These are phyloP conservation scores for Esox masquinongy DNA, from an alignment of 2,797 vertebrate species.

Conservation along the genomic window DNA sequence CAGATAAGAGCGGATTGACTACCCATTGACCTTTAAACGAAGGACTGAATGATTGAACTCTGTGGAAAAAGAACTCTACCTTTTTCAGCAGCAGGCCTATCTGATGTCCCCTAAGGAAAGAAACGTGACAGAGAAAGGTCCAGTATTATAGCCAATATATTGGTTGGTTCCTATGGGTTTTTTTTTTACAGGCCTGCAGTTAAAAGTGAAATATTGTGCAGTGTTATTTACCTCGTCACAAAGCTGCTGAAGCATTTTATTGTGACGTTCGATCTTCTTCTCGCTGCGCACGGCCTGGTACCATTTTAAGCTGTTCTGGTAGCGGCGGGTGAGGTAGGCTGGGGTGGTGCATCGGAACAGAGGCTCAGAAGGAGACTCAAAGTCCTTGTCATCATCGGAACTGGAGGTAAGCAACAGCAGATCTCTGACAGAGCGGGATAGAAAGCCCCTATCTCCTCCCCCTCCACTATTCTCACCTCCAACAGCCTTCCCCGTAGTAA, in stretches of 20 bases:
- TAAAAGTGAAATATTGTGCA: neutral
- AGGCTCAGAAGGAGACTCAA: neutral
- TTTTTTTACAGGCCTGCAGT: neutral
- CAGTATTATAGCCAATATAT: neutral
- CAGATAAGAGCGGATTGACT: neutral
- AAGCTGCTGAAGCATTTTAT: constrained; percentile 3
- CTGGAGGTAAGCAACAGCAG: constrained; percentile 29
- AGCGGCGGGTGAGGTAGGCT: constrained; percentile 9
- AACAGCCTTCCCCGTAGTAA: neutral
- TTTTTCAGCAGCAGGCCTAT: neutral
- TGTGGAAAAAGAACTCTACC: neutral
- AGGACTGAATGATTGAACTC: neutral
- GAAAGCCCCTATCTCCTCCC: neutral
- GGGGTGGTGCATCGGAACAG: neutral
- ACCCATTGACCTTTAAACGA: neutral
- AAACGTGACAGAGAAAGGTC: neutral
- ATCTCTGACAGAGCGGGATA: constrained; percentile 17
- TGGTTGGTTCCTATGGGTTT: neutral
- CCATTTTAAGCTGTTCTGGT: constrained; percentile 21
- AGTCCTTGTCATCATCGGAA: neutral
- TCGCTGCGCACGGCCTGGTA: constrained; percentile 21
- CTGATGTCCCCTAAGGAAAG: neutral
- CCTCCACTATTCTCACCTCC: neutral
- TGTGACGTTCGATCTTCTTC: constrained; percentile 8
- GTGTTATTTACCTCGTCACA: constrained; percentile 7